Percentiles rank a stretch among this genome's conserved stretches.
Conservation (phyloP, 2,113 vertebrate species). For the Panthera tigris region DNA sequence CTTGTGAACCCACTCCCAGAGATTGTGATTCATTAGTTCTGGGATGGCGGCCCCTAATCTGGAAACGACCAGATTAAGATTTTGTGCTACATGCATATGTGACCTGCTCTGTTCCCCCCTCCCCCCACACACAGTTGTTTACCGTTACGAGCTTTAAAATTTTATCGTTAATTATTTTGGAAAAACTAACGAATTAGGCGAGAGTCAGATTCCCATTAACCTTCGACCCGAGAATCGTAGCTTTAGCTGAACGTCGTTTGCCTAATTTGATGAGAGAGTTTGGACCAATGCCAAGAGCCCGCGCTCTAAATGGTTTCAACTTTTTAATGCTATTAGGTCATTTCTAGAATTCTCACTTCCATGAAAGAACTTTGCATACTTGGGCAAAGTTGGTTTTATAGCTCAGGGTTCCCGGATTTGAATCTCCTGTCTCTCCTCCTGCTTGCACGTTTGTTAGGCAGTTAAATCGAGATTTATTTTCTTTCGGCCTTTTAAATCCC, state of each 20-base stretch:
- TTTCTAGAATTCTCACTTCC: neutral
- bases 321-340: neutral
- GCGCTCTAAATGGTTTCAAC: neutral
- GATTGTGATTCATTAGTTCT: neutral
- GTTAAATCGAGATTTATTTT: neutral
- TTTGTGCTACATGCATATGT: neutral
- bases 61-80: neutral
- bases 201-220: no score
- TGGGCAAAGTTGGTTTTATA: neutral
- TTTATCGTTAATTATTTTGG: neutral
- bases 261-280: neutral
- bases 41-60: neutral
- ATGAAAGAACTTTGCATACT: neutral
- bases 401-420: neutral
- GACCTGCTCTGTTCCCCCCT: neutral
- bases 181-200: neutral
- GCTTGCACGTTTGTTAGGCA: neutral
- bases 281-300: neutral
- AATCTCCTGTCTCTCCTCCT: neutral
- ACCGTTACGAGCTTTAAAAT: neutral
- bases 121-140: accelerated
- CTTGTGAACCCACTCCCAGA: neutral
- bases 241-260: neutral
- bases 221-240: neutral
- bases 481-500: neutral